Conservation (phyloP, 1,140 invertebrate species). For the Orussus abietinus region DNA sequence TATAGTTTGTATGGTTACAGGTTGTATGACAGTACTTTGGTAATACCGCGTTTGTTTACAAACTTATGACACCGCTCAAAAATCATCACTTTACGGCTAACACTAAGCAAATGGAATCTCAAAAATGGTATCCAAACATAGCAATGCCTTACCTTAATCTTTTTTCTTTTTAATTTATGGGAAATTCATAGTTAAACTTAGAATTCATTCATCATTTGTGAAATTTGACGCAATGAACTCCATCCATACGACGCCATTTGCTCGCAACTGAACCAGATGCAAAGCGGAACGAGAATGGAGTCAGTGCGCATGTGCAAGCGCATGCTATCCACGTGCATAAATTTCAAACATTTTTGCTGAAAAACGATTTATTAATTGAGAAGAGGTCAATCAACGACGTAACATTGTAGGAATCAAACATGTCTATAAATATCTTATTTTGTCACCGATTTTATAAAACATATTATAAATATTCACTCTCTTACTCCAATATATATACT, state of each 20-base stretch:
- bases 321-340: no score
- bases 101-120: not conserved
- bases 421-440: no score
- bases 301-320: no score
- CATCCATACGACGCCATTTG: conserved; percentile 53
- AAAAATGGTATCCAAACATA: conserved; percentile 13
- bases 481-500: no score
- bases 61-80: conserved; percentile 29
- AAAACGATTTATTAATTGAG: no score
- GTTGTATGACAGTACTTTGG: conserved; percentile 20
- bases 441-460: no score
- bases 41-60: conserved; percentile 50
- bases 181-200: conserved; percentile 36
- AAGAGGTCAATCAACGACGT: no score
- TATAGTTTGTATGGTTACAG: not conserved
- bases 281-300: no score
- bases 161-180: conserved; percentile 29
- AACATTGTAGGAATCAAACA: no score
- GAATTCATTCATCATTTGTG: conserved; percentile 53
- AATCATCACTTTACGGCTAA: conserved; percentile 16
- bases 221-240: conserved; percentile 50
- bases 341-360: no score
- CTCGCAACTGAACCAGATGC: conserved; percentile 33
- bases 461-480: no score
- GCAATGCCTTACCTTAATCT: conserved; percentile 34